A percentile compares a stretch with the other conserved stretches of the same genome.
Evolutionary conservation across 2,797 vertebrate genomes (phyloP).

Genomic region (Tokudaia muenninki): DNA sequence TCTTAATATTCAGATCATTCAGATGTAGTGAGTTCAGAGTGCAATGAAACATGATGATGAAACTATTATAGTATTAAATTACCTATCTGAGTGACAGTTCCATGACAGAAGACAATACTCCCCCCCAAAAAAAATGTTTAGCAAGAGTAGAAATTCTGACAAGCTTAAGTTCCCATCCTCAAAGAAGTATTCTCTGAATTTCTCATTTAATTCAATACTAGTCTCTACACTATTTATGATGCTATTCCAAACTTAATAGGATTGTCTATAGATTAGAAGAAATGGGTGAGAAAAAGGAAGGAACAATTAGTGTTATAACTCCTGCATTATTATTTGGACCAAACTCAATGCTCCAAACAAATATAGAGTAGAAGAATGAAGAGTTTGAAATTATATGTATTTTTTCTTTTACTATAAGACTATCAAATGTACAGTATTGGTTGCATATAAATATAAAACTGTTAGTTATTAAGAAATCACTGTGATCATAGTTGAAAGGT

Average conservation of each 20-base stretch:
- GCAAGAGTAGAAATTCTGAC: background rate
- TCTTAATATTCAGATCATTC: background rate
- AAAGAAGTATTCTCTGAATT: slow-evolving; percentile 24
- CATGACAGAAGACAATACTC: background rate
- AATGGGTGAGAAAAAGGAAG: background rate
- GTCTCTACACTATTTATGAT: background rate
- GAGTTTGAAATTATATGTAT: background rate
- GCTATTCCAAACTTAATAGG: background rate
- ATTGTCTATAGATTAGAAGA: background rate
- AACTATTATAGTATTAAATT: background rate
- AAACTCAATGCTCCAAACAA: slow-evolving; percentile 15
- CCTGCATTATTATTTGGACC: background rate
- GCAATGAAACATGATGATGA: slow-evolving; percentile 30
- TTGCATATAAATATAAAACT: background rate
- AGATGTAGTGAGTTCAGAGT: background rate
- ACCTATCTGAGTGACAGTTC: background rate
- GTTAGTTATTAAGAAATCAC: background rate
- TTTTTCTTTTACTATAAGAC: background rate
- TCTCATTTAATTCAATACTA: background rate
- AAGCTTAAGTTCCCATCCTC: background rate
- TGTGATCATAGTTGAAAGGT: background rate
- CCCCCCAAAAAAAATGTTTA: background rate
- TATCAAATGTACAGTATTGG: background rate
- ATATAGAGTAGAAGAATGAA: slow-evolving; percentile 20
- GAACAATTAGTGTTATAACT: background rate